Conservation (phyloP, 2,797 vertebrate species). For the Morus bassanus region DNA sequence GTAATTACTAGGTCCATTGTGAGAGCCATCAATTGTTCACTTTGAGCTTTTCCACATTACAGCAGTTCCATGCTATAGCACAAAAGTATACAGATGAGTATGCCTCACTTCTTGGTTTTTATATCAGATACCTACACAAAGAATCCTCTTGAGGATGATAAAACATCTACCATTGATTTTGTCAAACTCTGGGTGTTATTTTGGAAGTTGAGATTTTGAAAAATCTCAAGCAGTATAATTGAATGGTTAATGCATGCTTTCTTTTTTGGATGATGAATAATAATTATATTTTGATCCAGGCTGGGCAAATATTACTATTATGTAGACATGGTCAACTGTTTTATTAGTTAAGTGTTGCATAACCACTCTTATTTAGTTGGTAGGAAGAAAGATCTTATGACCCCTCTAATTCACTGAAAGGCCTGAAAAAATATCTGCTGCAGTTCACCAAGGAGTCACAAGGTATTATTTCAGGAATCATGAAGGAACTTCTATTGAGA, state of each 20-base stretch:
- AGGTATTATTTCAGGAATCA: neutral
- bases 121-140: neutral
- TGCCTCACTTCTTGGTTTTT: neutral
- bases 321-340: neutral
- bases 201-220: neutral
- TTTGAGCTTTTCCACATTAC: neutral
- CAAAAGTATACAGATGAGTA: neutral
- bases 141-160: neutral
- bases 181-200: neutral
- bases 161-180: neutral
- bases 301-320: neutral
- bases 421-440: neutral
- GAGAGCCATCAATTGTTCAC: neutral
- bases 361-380: neutral
- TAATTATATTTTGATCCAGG: neutral
- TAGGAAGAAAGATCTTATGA: neutral
- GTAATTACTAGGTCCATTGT: neutral
- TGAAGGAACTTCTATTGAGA: neutral
- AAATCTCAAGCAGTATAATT: neutral
- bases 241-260: neutral
- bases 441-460: neutral
- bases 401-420: neutral
- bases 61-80: neutral
- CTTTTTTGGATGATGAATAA: neutral
- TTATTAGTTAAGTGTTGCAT: neutral